Evolutionary conservation across 2,113 vertebrate species (phyloP).

Genomic region (Austrofundulus limnaeus): DNA sequence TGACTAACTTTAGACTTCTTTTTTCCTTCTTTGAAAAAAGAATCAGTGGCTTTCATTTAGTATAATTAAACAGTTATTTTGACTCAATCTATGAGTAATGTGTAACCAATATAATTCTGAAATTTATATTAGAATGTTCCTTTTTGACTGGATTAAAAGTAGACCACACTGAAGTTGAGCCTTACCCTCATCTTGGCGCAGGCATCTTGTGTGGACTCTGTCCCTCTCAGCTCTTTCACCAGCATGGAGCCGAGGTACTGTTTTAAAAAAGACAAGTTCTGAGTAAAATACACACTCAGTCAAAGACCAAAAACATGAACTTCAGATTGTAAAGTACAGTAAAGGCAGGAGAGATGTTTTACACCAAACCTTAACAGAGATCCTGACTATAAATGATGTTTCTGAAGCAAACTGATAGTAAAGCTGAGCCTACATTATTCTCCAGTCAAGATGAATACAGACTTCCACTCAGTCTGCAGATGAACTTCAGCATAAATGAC

Average conservation of each 20-base stretch:
- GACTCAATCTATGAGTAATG: too few relatives aligned
- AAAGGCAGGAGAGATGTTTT: not conserved
- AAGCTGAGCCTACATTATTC: not conserved
- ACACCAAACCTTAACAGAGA: not conserved
- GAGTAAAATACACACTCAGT: not conserved
- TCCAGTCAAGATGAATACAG: not conserved
- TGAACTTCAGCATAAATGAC: slow-evolving; percentile 8
- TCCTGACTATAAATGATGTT: not conserved
- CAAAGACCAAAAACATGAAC: not conserved
- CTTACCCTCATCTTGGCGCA: slow-evolving; percentile 99
- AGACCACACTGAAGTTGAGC: slow-evolving; percentile 4
- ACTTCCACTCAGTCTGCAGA: slow-evolving; percentile 5
- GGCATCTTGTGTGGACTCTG: slow-evolving; percentile 97
- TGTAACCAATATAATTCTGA: too few relatives aligned
- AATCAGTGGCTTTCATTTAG: too few relatives aligned
- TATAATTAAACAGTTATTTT: too few relatives aligned
- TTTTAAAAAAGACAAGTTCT: slow-evolving; percentile 18
- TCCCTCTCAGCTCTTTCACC: slow-evolving; percentile 97
- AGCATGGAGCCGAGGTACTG: slow-evolving; percentile 99
- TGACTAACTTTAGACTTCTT: too few relatives aligned
- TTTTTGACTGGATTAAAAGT: not conserved
- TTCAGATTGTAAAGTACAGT: too few relatives aligned
- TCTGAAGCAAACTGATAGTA: not conserved
- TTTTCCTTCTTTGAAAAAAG: too few relatives aligned
- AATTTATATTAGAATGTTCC: too few relatives aligned